A percentile compares a stretch with the other conserved stretches of the same genome.
Evolutionary conservation across 2,797 vertebrate species (phyloP).

Genomic region (Xerus rutilus): DNA sequence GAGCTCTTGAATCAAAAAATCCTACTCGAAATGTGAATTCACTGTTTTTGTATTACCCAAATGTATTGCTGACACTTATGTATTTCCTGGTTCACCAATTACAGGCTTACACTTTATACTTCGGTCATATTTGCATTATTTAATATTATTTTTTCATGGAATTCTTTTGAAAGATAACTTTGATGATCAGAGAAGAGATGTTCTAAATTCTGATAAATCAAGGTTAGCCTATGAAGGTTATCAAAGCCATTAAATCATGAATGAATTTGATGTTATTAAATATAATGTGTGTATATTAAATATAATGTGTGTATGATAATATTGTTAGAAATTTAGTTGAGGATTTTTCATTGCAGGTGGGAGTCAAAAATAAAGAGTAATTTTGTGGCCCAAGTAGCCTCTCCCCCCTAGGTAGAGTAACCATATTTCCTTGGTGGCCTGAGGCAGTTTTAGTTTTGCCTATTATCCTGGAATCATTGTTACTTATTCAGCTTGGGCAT

Average conservation of each 20-base stretch:
- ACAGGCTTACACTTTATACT: not conserved
- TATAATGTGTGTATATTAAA: not conserved
- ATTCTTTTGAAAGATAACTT: conserved; percentile 19
- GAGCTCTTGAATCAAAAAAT: not conserved
- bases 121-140: not conserved
- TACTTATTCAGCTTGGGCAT: not conserved
- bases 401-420: not conserved
- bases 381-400: not conserved
- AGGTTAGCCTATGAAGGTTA: not conserved
- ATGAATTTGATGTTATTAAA: not conserved
- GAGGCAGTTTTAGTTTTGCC: not conserved
- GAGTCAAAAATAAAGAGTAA: not conserved
- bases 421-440: not conserved
- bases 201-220: conserved; percentile 35
- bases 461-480: not conserved
- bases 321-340: not conserved
- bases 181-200: not conserved
- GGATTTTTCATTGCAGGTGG: not conserved
- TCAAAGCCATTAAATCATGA: conserved; percentile 4
- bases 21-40: not conserved
- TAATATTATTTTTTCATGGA: conserved; percentile 25
- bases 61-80: not conserved
- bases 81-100: not conserved
- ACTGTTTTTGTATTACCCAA: not conserved
- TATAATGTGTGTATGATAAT: not conserved